These are phyloP conservation scores for Pammene aurita DNA, from an alignment of 2,888 invertebrate genomes.

Conservation along the genomic window DNA sequence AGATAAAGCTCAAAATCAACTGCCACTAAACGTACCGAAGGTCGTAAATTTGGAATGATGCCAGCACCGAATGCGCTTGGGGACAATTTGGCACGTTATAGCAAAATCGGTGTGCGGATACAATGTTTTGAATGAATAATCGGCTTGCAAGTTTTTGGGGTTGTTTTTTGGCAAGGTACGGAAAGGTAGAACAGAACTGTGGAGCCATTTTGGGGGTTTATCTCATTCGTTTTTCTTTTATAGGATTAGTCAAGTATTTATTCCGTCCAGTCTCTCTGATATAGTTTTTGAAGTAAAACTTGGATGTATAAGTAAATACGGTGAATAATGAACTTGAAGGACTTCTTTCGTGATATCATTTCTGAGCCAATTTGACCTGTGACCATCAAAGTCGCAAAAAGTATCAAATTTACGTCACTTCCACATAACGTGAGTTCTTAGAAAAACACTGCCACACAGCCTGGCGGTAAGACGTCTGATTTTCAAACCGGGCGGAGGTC, in stretches of 20 bases:
- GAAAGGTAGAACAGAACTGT: conserved; percentile 9
- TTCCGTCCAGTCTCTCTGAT: background rate
- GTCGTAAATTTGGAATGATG: conserved; percentile 49
- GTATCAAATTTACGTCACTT: too few relatives aligned
- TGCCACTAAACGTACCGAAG: background rate
- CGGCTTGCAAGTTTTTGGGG: conserved; percentile 15
- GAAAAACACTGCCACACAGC: too few relatives aligned
- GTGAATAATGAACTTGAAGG: too few relatives aligned
- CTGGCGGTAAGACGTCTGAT: too few relatives aligned
- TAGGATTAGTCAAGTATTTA: background rate
- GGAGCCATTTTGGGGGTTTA: conserved; percentile 20
- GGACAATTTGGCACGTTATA: conserved; percentile 61
- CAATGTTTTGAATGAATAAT: conserved; percentile 36
- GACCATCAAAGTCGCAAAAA: too few relatives aligned
- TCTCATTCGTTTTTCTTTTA: background rate
- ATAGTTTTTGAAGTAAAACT: too few relatives aligned
- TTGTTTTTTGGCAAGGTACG: conserved; percentile 41
- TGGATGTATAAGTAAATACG: too few relatives aligned
- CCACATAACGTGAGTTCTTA: too few relatives aligned
- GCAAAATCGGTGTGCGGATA: conserved; percentile 51
- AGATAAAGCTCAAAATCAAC: conserved; percentile 8
- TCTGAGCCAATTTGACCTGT: too few relatives aligned
- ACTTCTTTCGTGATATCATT: too few relatives aligned
- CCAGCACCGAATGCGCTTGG: conserved; percentile 48
- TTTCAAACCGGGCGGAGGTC: too few relatives aligned